Conservation (phyloP, 37 sponge, comb jelly and placozoan genomes). For the Ephydatia muelleri region DNA sequence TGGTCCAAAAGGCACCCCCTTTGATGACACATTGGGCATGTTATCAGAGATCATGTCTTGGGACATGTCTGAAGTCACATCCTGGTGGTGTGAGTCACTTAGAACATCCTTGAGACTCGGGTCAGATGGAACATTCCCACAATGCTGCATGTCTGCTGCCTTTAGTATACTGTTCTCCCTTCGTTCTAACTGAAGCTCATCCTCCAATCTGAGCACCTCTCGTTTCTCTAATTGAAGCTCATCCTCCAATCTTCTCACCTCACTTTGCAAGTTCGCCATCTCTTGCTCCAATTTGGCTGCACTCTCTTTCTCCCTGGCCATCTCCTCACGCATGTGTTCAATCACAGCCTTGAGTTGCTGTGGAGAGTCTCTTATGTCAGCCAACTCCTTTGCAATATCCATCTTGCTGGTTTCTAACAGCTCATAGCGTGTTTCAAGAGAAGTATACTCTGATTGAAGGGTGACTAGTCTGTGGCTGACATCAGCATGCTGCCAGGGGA, state of each 20-base stretch:
- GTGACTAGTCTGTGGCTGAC: slow-evolving; percentile 22
- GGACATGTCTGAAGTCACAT: background rate
- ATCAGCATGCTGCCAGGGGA: slow-evolving; percentile 34
- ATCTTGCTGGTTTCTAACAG: slow-evolving; percentile 4
- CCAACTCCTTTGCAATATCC: background rate
- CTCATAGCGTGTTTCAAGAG: slow-evolving; percentile 30
- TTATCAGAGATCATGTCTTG: too few relatives aligned
- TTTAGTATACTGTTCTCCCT: background rate
- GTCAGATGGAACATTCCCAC: background rate
- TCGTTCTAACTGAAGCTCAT: background rate
- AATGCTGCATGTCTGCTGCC: background rate
- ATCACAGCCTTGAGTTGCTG: background rate
- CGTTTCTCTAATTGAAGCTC: background rate
- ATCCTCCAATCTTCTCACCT: background rate
- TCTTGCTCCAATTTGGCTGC: background rate
- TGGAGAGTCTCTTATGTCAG: background rate
- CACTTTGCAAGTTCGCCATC: background rate
- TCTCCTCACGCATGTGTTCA: background rate
- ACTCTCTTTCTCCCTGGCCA: background rate
- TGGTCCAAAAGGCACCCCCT: background rate
- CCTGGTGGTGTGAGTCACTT: background rate
- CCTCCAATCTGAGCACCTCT: slow-evolving; percentile 2
- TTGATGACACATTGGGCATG: background rate
- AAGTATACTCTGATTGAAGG: slow-evolving; percentile 47
- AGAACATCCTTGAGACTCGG: too few relatives aligned